Evolutionary conservation across 92 coral and sea anemone genomes (phyloP), one percentile per base, ranked within the genome.

Genomic region (Muricea muricata): DNA sequence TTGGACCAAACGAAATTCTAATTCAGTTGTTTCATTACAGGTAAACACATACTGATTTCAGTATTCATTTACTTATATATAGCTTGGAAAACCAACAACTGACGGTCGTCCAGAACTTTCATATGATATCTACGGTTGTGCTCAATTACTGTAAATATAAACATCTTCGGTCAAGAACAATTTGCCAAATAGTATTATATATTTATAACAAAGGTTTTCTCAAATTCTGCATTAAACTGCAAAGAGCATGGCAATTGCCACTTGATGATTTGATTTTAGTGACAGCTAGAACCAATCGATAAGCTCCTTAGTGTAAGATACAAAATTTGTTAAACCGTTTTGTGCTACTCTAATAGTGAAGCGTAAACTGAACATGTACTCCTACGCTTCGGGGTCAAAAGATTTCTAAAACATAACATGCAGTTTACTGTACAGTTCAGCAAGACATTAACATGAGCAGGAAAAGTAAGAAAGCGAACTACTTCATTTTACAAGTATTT

Each of bases 371-470:
- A 18, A 32, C 21, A 14, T 20, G 10, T 60, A 13, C 25, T 4
- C 21, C 1, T 47, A 32, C 65, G 25, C 41, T 23, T 54, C 14
- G 42, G 39, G 80, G 50, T 75, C 80, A 75, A 32, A 47, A 71
- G 78, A 71, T 71, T 40, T 23, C 56, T 32, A 71, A n/a, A n/a
- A n/a, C n/a, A n/a, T 23, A 71, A 52, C 65, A 48, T 29, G 65
- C 60, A 46, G 79, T 42, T 26, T 37, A 17, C 61, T 40, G 33
- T 46, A 72, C 13, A n/a, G 70, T 28, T 63, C 70, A 63, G 10
- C 28, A 2, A 10, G 30, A 28, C 8, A 8, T 63, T 10, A 10
- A 18, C 60, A 52, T 6, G 4, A 25, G 18, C 37, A 30, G 30
- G 70, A 0, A 37, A 9, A 37, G 42, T 37, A 37, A 37, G 42